Conservation (phyloP, 2,888 invertebrate species). For the Schrankia costaestrigalis region DNA sequence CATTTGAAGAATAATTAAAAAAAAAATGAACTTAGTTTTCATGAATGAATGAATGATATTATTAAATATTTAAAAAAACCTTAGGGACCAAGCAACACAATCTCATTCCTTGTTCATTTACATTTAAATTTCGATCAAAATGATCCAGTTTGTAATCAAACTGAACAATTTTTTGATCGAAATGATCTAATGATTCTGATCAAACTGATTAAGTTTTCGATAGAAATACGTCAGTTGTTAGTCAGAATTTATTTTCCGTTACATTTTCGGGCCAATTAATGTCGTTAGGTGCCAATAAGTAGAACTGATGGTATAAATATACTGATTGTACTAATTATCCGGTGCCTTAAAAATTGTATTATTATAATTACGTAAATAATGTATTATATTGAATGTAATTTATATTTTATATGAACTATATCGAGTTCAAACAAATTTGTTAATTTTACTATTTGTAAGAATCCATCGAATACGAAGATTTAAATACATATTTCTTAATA, state of each 20-base stretch:
- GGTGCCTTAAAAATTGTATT: conserved; percentile 68
- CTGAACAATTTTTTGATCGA: background rate
- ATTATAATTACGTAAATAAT: conserved; percentile 51
- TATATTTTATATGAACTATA: conserved; percentile 55
- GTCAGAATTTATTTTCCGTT: too few relatives aligned
- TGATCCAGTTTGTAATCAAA: background rate
- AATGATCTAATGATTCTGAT: background rate
- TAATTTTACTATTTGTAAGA: conserved; percentile 52
- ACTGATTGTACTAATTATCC: conserved; percentile 49
- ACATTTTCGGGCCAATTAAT: conserved; percentile 7
- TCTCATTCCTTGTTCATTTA: background rate
- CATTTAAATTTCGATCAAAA: background rate
- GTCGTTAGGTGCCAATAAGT: conserved; percentile 28
- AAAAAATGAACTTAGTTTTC: conserved; percentile 7
- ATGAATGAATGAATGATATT: conserved; percentile 7
- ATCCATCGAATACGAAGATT: conserved; percentile 60
- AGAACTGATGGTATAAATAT: conserved; percentile 53
- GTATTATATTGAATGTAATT: conserved; percentile 65
- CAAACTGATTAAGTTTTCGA: too few relatives aligned
- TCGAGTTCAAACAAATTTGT: conserved; percentile 60
- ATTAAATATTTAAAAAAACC: conserved; percentile 10
- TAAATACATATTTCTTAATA: conserved; percentile 36
- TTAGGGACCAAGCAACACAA: conserved; percentile 24
- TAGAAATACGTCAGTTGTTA: too few relatives aligned
- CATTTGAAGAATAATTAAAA: conserved; percentile 27